Percentiles rank a stretch among this genome's conserved stretches.
Conservation (phyloP, 2,888 invertebrate species). For the Caenorhabditis sp. region DNA sequence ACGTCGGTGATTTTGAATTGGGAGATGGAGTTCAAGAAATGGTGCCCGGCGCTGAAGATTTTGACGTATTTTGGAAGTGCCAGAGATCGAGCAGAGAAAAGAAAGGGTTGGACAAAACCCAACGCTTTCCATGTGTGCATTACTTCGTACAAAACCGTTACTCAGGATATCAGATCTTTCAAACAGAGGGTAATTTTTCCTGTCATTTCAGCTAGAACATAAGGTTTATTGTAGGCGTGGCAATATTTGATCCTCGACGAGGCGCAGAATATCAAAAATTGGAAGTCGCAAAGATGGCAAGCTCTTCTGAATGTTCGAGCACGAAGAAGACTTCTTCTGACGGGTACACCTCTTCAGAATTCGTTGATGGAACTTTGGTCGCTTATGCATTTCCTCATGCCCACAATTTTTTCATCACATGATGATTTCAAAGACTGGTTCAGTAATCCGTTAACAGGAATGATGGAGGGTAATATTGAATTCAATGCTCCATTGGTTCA, state of each 20-base stretch:
- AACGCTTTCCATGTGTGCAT: conserved; percentile 86
- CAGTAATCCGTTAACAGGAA: conserved; percentile 92
- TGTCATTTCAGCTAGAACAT: conserved; percentile 42
- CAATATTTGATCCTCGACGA: conserved; percentile 94
- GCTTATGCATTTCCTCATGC: conserved; percentile 97
- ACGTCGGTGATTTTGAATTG: conserved; percentile 99
- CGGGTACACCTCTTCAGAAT: conserved; percentile 92
- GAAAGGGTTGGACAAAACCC: conserved; percentile 90
- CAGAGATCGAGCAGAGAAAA: conserved; percentile 81
- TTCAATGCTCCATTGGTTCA: conserved; percentile 88
- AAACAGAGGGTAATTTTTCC: conserved; percentile 78
- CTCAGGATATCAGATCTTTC: conserved; percentile 97
- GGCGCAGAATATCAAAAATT: conserved; percentile 96
- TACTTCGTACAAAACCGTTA: conserved; percentile 80
- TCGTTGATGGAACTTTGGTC: conserved; percentile 97
- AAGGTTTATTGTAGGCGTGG: conserved; percentile 78
- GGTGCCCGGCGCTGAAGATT: conserved; percentile 99
- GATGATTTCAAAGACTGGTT: conserved; percentile 95
- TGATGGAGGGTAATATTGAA: conserved; percentile 91
- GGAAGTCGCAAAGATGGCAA: conserved; percentile 98
- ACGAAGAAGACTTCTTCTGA: conserved; percentile 86
- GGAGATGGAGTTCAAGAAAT: conserved; percentile 99
- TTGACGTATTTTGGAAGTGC: conserved; percentile 96
- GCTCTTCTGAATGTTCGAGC: conserved; percentile 91
- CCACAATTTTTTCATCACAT: conserved; percentile 93